These are phyloP conservation scores for Agrypnia vestita DNA, from an alignment of 1,140 invertebrate species.

Conservation along the genomic window DNA sequence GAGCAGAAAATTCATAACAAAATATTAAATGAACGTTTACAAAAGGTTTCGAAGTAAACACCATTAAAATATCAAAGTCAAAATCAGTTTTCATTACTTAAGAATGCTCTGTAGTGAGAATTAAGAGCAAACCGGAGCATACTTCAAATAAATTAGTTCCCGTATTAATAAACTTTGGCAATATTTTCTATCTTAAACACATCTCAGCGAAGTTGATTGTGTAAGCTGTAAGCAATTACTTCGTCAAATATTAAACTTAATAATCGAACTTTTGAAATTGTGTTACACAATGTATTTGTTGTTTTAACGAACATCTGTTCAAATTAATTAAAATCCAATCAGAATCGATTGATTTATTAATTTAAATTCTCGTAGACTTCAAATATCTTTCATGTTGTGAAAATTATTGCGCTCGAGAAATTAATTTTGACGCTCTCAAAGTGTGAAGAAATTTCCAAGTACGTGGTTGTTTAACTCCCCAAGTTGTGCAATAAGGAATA, in stretches of 20 bases:
- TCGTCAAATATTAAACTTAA: conserved; percentile 15
- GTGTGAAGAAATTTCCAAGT: conserved; percentile 36
- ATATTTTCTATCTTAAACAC: conserved; percentile 5
- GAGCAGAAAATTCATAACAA: too few species aligned
- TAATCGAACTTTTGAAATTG: conserved; percentile 18
- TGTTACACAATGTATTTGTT: background rate
- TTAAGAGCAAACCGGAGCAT: background rate
- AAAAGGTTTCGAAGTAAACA: too few species aligned
- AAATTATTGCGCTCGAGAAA: conserved; percentile 22
- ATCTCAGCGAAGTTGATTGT: background rate
- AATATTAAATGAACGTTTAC: too few species aligned
- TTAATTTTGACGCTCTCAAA: conserved; percentile 25
- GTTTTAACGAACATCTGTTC: conserved; percentile 43
- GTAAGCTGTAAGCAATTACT: conserved; percentile 6
- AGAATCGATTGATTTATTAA: conserved; percentile 42
- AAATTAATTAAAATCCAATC: conserved; percentile 26
- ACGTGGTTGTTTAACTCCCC: conserved; percentile 4
- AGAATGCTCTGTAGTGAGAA: too few species aligned
- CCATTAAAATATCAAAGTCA: too few species aligned
- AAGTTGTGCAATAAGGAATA: conserved; percentile 18
- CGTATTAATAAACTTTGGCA: background rate
- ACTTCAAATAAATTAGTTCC: background rate
- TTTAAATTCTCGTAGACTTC: conserved; percentile 36
- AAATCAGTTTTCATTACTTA: too few species aligned
- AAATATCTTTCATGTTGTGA: conserved; percentile 31